Percentiles rank a stretch among this genome's conserved stretches.
Conservation (phyloP, 1,140 invertebrate genomes). For the Drosophila tropicalis region DNA sequence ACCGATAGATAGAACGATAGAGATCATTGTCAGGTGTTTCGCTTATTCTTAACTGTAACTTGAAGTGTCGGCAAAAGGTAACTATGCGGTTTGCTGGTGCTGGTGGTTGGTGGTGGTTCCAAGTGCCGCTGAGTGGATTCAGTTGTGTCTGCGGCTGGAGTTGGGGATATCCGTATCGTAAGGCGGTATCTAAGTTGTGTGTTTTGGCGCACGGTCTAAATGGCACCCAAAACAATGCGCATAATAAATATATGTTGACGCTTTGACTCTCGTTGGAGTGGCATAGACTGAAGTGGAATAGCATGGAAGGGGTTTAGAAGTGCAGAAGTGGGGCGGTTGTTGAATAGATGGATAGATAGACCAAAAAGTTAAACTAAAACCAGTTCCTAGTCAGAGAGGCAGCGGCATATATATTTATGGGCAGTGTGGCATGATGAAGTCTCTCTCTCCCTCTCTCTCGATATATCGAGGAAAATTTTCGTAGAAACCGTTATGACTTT, state of each 20-base stretch:
- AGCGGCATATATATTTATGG: conserved; percentile 55
- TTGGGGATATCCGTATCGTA: neutral
- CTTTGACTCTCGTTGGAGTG: neutral
- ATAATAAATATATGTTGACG: conserved; percentile 62
- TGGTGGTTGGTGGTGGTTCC: conserved; percentile 23
- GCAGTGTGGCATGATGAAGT: conserved; percentile 38
- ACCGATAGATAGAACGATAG: conserved; percentile 51
- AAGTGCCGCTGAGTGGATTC: conserved; percentile 38
- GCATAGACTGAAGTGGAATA: neutral
- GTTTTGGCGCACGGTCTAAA: conserved; percentile 66
- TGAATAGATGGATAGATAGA: neutral
- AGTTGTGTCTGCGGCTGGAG: conserved; percentile 26
- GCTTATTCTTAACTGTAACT: conserved; percentile 44
- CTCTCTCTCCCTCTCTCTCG: neutral
- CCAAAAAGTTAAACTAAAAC: conserved; percentile 39
- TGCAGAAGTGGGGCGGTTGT: too few relatives aligned
- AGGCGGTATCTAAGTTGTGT: neutral
- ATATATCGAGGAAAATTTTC: conserved; percentile 23
- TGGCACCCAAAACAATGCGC: conserved; percentile 72
- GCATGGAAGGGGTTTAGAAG: neutral
- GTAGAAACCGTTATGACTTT: conserved; percentile 58
- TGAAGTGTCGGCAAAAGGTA: conserved; percentile 43
- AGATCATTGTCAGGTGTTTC: conserved; percentile 52
- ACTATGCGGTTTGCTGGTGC: conserved; percentile 14
- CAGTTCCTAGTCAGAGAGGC: conserved; percentile 40